phyloP scores from a whole-genome alignment of 2,888 invertebrate genomes.

The Portevinia maculata region DNA sequence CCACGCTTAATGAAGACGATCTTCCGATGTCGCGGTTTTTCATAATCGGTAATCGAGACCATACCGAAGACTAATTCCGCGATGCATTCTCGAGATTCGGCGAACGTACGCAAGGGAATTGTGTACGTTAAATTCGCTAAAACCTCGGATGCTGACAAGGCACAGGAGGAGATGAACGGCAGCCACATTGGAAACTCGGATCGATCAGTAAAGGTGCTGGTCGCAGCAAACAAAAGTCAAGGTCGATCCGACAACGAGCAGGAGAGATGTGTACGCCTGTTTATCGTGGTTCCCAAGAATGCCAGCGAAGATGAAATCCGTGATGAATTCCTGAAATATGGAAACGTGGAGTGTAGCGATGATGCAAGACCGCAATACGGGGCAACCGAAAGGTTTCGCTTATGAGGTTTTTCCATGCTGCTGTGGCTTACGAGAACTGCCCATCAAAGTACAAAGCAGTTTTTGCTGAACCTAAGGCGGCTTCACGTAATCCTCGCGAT shows the following conservation, averaged over 20 bases:
- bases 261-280: conserved; percentile 90
- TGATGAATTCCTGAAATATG: conserved; percentile 92
- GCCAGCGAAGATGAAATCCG: conserved; percentile 89
- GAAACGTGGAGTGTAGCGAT: conserved; percentile 90
- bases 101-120: conserved; percentile 91
- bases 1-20: conserved; percentile 82
- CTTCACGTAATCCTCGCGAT: conserved; percentile 78
- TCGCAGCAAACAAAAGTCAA: conserved; percentile 91
- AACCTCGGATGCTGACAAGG: conserved; percentile 94
- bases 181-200: conserved; percentile 86
- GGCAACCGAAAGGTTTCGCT: conserved; percentile 93
- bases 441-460: conserved; percentile 92
- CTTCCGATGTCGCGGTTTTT: conserved; percentile 95
- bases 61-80: conserved; percentile 90
- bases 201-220: conserved; percentile 93
- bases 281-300: conserved; percentile 91
- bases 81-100: conserved; percentile 92
- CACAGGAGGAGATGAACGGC: conserved; percentile 91
- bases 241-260: conserved; percentile 90
- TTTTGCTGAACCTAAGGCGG: conserved; percentile 92
- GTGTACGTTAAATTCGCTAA: conserved; percentile 94
- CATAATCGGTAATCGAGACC: conserved; percentile 91
- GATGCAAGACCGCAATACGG: conserved; percentile 90
- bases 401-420: conserved; percentile 94
- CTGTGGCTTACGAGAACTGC: conserved; percentile 93